phyloP scores from a whole-genome alignment of 1,140 invertebrate genomes.

The Meloidogyne hapla region DNA sequence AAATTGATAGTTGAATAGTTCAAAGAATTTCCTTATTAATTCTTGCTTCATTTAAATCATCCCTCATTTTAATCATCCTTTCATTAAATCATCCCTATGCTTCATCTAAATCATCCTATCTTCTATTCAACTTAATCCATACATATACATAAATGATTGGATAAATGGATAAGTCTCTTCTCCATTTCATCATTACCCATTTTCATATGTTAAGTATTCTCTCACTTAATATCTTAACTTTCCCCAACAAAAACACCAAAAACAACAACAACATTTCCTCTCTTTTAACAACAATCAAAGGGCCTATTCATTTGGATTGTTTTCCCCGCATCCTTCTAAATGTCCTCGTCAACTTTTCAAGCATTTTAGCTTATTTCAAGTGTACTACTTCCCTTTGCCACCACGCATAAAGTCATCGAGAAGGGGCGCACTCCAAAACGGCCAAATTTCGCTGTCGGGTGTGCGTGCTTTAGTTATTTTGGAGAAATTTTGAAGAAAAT shows the following conservation, averaged over 20 bases:
- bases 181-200: no score
- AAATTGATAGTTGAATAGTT: no score
- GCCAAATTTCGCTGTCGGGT: background rate
- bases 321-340: background rate
- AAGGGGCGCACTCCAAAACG: background rate
- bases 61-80: no score
- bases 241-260: background rate
- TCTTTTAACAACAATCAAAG: background rate
- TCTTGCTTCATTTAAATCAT: no score
- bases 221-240: background rate
- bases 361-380: slow-evolving; percentile 1
- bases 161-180: no score
- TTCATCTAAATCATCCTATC: no score
- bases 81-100: no score
- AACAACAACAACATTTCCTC: background rate
- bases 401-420: background rate
- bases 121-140: no score
- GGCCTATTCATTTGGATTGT: slow-evolving; percentile 2
- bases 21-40: no score
- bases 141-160: no score
- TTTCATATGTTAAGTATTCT: no score
- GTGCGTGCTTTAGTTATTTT: background rate
- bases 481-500: no score
- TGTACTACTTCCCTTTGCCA: background rate
- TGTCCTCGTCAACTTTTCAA: background rate